A percentile compares a stretch with the other conserved stretches of the same genome.
Evolutionary conservation across 2,113 vertebrate genomes (phyloP).

Genomic region (Conger conger): DNA sequence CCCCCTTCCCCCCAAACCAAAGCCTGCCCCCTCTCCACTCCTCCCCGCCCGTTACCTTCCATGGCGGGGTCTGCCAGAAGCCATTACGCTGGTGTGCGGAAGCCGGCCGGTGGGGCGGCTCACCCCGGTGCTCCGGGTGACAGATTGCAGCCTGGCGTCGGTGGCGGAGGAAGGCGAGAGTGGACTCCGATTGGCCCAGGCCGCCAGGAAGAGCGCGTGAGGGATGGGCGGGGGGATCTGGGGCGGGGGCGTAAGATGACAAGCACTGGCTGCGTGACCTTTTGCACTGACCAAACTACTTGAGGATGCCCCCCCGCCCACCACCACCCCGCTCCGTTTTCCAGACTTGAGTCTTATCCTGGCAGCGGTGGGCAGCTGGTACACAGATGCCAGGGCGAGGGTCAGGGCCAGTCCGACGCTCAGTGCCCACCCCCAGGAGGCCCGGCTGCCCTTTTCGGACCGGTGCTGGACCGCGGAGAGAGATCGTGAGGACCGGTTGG

Average conservation of each 20-base stretch:
- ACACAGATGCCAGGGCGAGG: constrained; percentile 64
- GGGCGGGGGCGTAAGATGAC: constrained; percentile 62
- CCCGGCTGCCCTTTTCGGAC: constrained; percentile 39
- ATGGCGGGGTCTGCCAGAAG: constrained; percentile 88
- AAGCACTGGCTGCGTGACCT: constrained; percentile 73
- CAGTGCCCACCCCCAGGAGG: constrained; percentile 39
- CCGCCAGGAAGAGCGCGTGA: constrained; percentile 89
- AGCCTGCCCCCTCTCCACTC: constrained; percentile 42
- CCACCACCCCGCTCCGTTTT: constrained; percentile 47
- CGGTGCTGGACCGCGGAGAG: background rate
- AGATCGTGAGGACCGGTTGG: background rate
- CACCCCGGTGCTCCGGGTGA: constrained; percentile 88
- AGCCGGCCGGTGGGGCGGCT: constrained; percentile 92
- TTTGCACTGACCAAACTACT: constrained; percentile 64
- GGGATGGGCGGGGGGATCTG: constrained; percentile 55
- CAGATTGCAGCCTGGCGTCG: constrained; percentile 96
- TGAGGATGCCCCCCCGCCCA: constrained; percentile 56
- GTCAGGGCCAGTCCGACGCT: constrained; percentile 48
- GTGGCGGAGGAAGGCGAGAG: constrained; percentile 82
- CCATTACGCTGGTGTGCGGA: constrained; percentile 96
- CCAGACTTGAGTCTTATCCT: constrained; percentile 58
- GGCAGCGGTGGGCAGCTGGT: constrained; percentile 54
- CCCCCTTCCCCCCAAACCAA: constrained; percentile 24
- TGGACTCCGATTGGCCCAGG: constrained; percentile 88
- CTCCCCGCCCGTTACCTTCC: constrained; percentile 60